phyloP scores from a whole-genome alignment of 2,888 invertebrate genomes.

The Orgyia antiqua region DNA sequence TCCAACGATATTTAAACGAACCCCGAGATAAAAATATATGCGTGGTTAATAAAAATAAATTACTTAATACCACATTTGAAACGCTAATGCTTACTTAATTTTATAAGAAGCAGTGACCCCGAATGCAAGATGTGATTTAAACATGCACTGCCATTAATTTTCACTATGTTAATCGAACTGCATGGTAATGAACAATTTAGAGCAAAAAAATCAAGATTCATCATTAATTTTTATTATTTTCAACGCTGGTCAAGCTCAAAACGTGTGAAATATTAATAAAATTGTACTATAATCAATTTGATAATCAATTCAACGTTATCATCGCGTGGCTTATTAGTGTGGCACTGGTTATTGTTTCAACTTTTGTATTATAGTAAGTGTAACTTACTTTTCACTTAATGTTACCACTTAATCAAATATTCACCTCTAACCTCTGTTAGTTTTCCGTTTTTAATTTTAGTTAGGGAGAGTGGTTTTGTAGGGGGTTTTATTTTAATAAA shows the following conservation, averaged over 20 bases:
- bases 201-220: constrained; percentile 18
- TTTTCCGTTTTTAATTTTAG: neutral
- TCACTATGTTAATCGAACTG: constrained; percentile 17
- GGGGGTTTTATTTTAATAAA: too few relatives aligned
- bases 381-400: constrained; percentile 28
- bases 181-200: constrained; percentile 23
- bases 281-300: constrained; percentile 52
- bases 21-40: too few relatives aligned
- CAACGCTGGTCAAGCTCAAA: constrained; percentile 12
- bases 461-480: too few relatives aligned
- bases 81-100: too few relatives aligned
- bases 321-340: constrained; percentile 64
- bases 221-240: constrained; percentile 12
- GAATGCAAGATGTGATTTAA: neutral
- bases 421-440: constrained; percentile 29
- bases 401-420: constrained; percentile 39
- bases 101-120: constrained; percentile 1
- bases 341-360: constrained; percentile 39
- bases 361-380: constrained; percentile 21
- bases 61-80: too few relatives aligned
- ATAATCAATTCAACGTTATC: constrained; percentile 48
- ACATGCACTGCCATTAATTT: neutral
- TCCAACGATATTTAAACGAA: too few relatives aligned
- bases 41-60: too few relatives aligned
- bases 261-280: constrained; percentile 37